A percentile compares a stretch with the other conserved stretches of the same genome.
These are phyloP conservation scores for Phymatocera aterrima DNA, from an alignment of 2,888 invertebrate species.

Conservation along the genomic window DNA sequence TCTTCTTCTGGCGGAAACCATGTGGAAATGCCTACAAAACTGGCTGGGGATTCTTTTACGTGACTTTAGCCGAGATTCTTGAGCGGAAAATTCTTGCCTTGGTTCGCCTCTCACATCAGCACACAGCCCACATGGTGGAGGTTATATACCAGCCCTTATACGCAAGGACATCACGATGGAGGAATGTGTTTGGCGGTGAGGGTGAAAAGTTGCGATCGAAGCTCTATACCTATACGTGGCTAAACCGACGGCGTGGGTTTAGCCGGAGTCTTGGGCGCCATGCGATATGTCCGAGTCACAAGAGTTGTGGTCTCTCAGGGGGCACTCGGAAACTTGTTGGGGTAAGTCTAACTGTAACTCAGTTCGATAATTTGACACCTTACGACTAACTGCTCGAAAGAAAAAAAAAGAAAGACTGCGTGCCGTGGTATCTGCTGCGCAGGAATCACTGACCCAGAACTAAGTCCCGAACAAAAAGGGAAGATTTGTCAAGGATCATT, in stretches of 20 bases:
- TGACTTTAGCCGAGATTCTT: constrained; percentile 6
- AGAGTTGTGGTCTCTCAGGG: constrained; percentile 39
- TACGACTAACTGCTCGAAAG: constrained; percentile 40
- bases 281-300: constrained; percentile 32
- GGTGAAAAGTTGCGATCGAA: constrained; percentile 39
- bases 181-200: constrained; percentile 19
- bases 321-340: constrained; percentile 44
- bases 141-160: constrained; percentile 2
- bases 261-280: neutral
- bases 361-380: constrained; percentile 43
- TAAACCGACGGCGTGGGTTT: neutral
- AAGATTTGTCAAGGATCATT: constrained; percentile 36
- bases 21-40: neutral
- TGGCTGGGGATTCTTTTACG: constrained; percentile 2
- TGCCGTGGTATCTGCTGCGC: constrained; percentile 22
- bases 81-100: neutral
- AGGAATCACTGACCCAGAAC: constrained; percentile 35
- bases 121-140: neutral
- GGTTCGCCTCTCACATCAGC: constrained; percentile 7
- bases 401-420: constrained; percentile 10
- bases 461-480: constrained; percentile 33
- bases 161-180: constrained; percentile 14
- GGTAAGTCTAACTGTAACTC: constrained; percentile 45
- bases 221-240: neutral
- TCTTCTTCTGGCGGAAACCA: neutral